phyloP scores from a whole-genome alignment of 2,113 vertebrate species.

The Scatophagus argus region DNA sequence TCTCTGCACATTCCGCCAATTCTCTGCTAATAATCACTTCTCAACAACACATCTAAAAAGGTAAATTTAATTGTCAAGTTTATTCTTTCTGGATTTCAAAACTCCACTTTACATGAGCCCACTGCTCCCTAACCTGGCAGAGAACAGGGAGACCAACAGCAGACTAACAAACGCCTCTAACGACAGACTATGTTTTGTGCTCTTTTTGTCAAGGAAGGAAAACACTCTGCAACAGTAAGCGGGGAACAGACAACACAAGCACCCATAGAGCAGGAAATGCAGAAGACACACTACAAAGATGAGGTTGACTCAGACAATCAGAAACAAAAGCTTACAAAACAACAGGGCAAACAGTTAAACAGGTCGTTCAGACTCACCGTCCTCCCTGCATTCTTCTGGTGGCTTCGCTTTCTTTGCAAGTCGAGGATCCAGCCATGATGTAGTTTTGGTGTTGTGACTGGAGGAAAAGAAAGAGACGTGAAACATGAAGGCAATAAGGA shows the following conservation, averaged over 20 bases:
- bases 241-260: slow-evolving; percentile 38
- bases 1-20: not conserved
- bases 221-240: slow-evolving; percentile 24
- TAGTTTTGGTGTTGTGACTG: slow-evolving; percentile 99
- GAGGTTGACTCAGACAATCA: slow-evolving; percentile 34
- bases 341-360: slow-evolving; percentile 27
- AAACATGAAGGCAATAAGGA: not conserved
- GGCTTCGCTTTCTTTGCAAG: slow-evolving; percentile 99
- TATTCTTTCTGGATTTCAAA: slow-evolving; percentile 19
- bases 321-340: slow-evolving; percentile 20
- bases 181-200: slow-evolving; percentile 26
- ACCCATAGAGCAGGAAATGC: slow-evolving; percentile 44
- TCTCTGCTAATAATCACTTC: not conserved
- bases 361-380: slow-evolving; percentile 88
- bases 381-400: slow-evolving; percentile 98
- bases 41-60: not conserved
- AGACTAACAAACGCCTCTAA: slow-evolving; percentile 39
- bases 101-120: not conserved
- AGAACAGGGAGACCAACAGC: slow-evolving; percentile 22
- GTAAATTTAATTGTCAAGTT: not conserved
- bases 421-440: slow-evolving; percentile 99
- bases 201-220: slow-evolving; percentile 19
- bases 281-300: slow-evolving; percentile 34
- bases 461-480: slow-evolving; percentile 69
- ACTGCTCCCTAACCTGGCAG: not conserved